Evolutionary conservation across 2,113 vertebrate genomes (phyloP), one percentile per base, ranked within the genome.

Genomic region (Pollachius pollachius): DNA sequence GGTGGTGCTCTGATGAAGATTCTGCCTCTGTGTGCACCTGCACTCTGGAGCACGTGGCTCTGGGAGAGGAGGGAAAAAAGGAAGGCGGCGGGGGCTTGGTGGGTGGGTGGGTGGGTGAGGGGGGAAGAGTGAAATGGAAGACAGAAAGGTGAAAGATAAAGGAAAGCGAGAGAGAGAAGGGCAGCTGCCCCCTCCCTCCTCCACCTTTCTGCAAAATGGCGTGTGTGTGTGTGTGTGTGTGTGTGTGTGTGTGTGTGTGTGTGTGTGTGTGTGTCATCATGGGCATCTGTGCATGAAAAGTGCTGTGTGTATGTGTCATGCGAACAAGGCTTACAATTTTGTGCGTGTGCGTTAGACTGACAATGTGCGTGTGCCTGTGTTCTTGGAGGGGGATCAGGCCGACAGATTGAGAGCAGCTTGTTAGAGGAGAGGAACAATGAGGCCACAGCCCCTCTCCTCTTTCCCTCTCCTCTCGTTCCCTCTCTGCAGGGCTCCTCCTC

Each of bases 371-470:
- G 78, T 62, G 68, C 65, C n/a, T 69, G 70, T 67, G 77, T 71
- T 87, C 71, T 79, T 76, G 76, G 83, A 81, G 78, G 74, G 78
- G 85, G 82, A 88, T 91, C 86, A 87, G 86, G 86, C 81, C 80
- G 77, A 88, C 84, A 90, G 90, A 91, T 91, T 92, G 86, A 91
- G 87, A 89, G 85, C 89, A 89, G 84, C 90, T 90, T 85, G 86
- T 92, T 92, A 89, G 84, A 85, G 84, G 84, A 77, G 82, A 72
- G 75, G 81, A 90, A 89, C 88, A 92, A 90, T 87, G 88, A 83
- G 85, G 83, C 80, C 83, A 83, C 75, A 80, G 83, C 81, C 80
- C 74, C 70, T 80, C 75, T 78, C 74, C 68, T 76, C 69, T 72
- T 67, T 69, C 67, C 76, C 79, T 64, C 76, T 71, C 72, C 80